These are phyloP conservation scores for Lineus longissimus DNA, from an alignment of 1,140 invertebrate species.

Conservation along the genomic window DNA sequence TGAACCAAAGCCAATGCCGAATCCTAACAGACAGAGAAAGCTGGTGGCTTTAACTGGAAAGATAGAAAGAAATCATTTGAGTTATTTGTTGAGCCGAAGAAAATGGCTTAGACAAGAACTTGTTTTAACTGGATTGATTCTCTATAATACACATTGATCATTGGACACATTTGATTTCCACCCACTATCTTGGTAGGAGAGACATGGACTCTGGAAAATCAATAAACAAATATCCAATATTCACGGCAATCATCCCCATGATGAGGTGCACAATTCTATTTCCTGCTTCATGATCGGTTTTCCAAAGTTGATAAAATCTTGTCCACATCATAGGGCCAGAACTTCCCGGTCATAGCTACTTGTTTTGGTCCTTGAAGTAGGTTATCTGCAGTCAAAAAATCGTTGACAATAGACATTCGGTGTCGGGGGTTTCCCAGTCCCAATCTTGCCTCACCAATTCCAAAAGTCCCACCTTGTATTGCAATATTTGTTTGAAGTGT, in stretches of 20 bases:
- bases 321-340: no score
- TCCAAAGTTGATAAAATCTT: no score
- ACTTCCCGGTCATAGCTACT: no score
- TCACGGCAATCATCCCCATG: neutral
- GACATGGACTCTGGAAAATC: neutral
- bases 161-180: neutral
- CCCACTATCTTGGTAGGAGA: neutral
- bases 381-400: no score
- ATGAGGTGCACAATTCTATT: no score
- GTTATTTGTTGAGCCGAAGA: neutral
- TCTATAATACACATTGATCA: neutral
- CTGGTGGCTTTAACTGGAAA: neutral
- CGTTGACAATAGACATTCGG: no score
- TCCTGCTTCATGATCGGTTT: no score
- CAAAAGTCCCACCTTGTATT: no score
- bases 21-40: neutral
- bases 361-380: no score
- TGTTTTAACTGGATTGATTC: neutral
- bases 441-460: no score
- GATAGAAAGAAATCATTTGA: neutral
- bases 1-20: conserved; percentile 6
- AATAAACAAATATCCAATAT: neutral
- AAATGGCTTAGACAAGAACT: neutral
- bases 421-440: no score
- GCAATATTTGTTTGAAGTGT: no score